Percentiles rank a stretch among this genome's conserved stretches.
Conservation (phyloP, 1,140 invertebrate genomes). For the Forficula auricularia region DNA sequence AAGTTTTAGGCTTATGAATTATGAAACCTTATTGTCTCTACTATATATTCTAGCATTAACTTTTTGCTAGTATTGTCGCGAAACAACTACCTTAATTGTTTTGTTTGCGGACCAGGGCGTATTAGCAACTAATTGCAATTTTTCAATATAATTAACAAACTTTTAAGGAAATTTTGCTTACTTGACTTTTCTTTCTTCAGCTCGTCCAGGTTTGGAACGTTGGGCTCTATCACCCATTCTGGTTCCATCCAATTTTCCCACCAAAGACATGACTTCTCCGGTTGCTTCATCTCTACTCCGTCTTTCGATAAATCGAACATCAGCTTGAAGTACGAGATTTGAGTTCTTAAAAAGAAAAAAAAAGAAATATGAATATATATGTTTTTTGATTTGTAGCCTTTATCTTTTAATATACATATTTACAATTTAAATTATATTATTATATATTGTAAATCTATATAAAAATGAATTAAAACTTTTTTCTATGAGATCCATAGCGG, state of each 20-base stretch:
- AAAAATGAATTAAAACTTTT: neutral
- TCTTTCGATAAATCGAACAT: constrained; percentile 91
- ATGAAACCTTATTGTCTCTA: too few species aligned
- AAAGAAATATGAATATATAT: constrained; percentile 1
- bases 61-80: too few species aligned
- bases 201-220: constrained; percentile 69
- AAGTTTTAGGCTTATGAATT: too few species aligned
- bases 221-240: constrained; percentile 91
- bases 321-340: constrained; percentile 98
- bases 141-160: too few species aligned
- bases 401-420: neutral
- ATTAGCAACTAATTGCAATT: too few species aligned
- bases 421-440: neutral
- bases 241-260: constrained; percentile 78
- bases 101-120: too few species aligned
- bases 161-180: too few species aligned
- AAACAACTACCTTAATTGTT: too few species aligned
- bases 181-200: constrained; percentile 84
- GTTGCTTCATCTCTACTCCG: constrained; percentile 96
- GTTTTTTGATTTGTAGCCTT: neutral
- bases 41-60: too few species aligned
- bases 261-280: constrained; percentile 90
- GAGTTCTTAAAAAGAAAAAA: constrained; percentile 65
- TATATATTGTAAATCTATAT: neutral
- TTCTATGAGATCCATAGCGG: neutral